Evolutionary conservation across 2,888 invertebrate genomes (phyloP), one percentile per base, ranked within the genome.

Genomic region (Calameuta filiformis): DNA sequence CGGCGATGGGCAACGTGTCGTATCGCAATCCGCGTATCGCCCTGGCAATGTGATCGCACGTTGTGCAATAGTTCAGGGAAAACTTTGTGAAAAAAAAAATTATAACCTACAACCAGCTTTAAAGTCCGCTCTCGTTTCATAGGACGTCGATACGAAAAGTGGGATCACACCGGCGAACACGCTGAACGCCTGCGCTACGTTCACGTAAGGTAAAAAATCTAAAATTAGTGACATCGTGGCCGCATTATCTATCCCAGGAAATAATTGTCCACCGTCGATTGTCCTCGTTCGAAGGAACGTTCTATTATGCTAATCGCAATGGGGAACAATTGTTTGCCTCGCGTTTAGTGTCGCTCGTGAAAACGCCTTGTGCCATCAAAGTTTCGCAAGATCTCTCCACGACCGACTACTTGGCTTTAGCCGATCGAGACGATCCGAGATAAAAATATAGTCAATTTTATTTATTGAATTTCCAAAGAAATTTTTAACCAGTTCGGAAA

Each of bases 241-340:
- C 74, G 80, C 77, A 68, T 83, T 85, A 80, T 81, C 80, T 79
- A 79, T 83, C 83, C 80, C 83, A 85, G 81, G 85, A 84, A 84
- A 82, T 85, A 81, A 85, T 85, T 84, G 83, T 79, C 81, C 83
- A 11, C 79, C 83, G 78, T 78, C 80, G 79, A 82, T 85, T 85
- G 81, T 80, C 77, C 73, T 68, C 80, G 79, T 73, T 78, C 75
- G 69, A 68, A 71, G 82, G 79, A 87, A 86, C 86, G 86, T 85
- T 87, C 87, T 86, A 87, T 87, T 87, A 87, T 86, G 87, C 85
- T 87, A 86, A 87, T 86, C 83, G 81, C 37, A 68, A 73, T 12
- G 79, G 79, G 77, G 79, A 56, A 56, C 56, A 56, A 56, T 56
- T 56, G 56, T 56, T 56, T 56, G 56, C 23, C 40, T 56, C 23